A percentile compares a stretch with the other conserved stretches of the same genome.
phyloP scores from a whole-genome alignment of 2,113 vertebrate genomes.

The Lagenorhynchus albirostris region DNA sequence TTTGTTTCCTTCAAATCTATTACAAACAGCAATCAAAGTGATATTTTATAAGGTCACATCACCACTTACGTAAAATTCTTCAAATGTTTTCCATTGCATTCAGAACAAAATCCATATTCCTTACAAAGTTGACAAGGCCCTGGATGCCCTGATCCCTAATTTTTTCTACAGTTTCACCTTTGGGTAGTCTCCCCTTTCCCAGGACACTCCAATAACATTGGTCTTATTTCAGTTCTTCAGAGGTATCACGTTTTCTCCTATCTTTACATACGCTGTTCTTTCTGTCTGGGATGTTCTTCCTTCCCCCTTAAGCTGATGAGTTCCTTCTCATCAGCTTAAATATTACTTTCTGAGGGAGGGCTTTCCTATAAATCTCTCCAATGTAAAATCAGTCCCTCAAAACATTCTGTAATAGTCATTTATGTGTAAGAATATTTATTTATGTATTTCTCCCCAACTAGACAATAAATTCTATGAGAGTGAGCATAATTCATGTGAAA shows the following conservation, averaged over 20 bases:
- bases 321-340: neutral
- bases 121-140: neutral
- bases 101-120: neutral
- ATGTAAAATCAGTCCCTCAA: neutral
- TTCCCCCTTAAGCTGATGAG: neutral
- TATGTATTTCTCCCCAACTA: neutral
- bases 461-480: neutral
- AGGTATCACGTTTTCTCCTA: neutral
- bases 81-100: neutral
- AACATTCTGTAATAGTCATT: neutral
- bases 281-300: neutral
- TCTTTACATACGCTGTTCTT: neutral
- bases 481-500: neutral
- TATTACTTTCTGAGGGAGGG: neutral
- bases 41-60: neutral
- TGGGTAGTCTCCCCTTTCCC: neutral
- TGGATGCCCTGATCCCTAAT: neutral
- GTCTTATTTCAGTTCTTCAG: neutral
- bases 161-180: neutral
- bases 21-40: neutral
- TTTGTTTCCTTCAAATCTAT: neutral
- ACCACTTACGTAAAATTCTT: neutral
- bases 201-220: neutral
- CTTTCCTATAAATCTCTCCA: neutral
- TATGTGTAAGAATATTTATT: neutral